Conservation (phyloP, 1,140 invertebrate species). For the Anagrus nilaparvatae region DNA sequence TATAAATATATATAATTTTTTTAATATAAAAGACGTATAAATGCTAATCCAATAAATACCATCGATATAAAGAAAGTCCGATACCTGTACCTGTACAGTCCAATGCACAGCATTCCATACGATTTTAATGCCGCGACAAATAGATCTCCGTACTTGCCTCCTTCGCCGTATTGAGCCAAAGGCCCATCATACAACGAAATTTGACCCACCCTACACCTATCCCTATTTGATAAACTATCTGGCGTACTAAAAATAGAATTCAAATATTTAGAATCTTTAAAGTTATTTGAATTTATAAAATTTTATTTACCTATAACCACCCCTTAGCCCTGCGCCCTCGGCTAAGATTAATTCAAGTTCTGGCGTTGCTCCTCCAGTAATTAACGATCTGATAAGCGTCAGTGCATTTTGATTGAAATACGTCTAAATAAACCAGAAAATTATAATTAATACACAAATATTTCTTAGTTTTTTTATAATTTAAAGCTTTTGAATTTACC, state of each 20-base stretch:
- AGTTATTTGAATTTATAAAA: constrained; percentile 36
- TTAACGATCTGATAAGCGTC: constrained; percentile 93
- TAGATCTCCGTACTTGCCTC: constrained; percentile 90
- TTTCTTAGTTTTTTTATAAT: too few species aligned
- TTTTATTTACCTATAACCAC: constrained; percentile 68
- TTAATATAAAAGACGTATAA: too few species aligned
- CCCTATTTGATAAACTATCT: constrained; percentile 86
- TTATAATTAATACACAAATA: constrained; percentile 39
- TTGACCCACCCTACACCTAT: constrained; percentile 94
- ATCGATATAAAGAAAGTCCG: constrained; percentile 42
- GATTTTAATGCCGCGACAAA: constrained; percentile 94
- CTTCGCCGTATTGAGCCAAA: constrained; percentile 89
- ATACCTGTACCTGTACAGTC: constrained; percentile 77
- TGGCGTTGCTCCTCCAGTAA: constrained; percentile 97
- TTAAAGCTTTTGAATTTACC: constrained; percentile 56
- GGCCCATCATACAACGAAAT: constrained; percentile 96
- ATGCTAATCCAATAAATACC: constrained; percentile 45
- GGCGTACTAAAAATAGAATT: constrained; percentile 60
- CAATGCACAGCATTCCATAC: constrained; percentile 98
- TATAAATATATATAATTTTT: too few species aligned
- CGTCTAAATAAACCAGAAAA: constrained; percentile 59
- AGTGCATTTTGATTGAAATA: constrained; percentile 99
- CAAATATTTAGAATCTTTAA: background rate
- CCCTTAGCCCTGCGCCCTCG: constrained; percentile 94
- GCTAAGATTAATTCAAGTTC: constrained; percentile 97